A percentile compares a stretch with the other conserved stretches of the same genome.
Evolutionary conservation across 2,113 vertebrate species (phyloP).

Genomic region (Mohoua ochrocephala): DNA sequence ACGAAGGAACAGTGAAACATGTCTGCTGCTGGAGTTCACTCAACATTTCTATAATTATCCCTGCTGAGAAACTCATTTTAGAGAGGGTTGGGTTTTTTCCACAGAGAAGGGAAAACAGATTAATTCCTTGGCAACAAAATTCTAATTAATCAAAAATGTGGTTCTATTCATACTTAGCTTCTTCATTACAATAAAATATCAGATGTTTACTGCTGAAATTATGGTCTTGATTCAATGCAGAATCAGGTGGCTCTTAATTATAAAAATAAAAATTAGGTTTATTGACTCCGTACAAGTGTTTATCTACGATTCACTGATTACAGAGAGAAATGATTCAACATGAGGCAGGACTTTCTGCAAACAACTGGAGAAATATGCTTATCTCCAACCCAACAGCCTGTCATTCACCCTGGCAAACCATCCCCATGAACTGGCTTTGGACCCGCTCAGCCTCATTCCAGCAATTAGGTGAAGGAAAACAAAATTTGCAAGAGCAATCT

Average conservation of each 20-base stretch:
- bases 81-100: background rate
- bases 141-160: slow-evolving; percentile 67
- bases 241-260: slow-evolving; percentile 47
- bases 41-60: slow-evolving; percentile 64
- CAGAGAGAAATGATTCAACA: background rate
- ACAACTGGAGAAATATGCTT: background rate
- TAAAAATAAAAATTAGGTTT: slow-evolving; percentile 46
- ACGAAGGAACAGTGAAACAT: slow-evolving; percentile 19
- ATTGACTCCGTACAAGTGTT: background rate
- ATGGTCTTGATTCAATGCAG: background rate
- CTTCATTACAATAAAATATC: slow-evolving; percentile 38
- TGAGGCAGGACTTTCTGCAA: background rate
- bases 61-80: slow-evolving; percentile 63
- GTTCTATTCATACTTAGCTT: slow-evolving; percentile 44
- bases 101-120: slow-evolving; percentile 54
- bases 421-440: background rate
- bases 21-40: slow-evolving; percentile 37
- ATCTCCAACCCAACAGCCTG: background rate
- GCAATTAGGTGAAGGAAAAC: background rate
- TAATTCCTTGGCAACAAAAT: slow-evolving; percentile 73
- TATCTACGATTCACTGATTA: slow-evolving; percentile 23
- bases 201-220: slow-evolving; percentile 43
- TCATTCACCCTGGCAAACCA: background rate
- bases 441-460: background rate
- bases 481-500: background rate